Conservation (phyloP, 2,113 vertebrate genomes). For the Gymnobelideus leadbeateri region DNA sequence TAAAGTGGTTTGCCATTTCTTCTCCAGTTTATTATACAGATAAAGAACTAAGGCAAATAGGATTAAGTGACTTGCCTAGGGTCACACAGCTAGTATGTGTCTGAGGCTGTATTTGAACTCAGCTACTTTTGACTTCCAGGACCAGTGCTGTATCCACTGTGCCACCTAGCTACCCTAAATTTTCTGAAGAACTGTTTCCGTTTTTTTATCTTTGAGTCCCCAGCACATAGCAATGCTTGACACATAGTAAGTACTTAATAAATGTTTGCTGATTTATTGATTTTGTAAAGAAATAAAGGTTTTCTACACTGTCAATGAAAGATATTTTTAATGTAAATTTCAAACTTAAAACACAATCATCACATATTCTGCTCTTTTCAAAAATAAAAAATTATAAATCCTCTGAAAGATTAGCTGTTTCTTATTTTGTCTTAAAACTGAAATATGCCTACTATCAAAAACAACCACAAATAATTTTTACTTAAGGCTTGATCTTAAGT, state of each 20-base stretch:
- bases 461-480: neutral
- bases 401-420: neutral
- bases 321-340: neutral
- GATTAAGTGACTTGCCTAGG: too few species aligned
- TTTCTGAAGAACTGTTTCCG: neutral
- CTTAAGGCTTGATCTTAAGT: constrained; percentile 1
- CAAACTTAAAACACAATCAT: neutral
- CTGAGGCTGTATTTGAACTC: neutral
- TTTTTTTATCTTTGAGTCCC: neutral
- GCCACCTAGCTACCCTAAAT: neutral
- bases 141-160: neutral
- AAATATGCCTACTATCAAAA: neutral
- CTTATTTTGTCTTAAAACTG: neutral
- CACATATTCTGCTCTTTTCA: neutral
- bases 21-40: too few species aligned
- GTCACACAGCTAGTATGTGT: too few species aligned
- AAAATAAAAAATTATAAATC: neutral
- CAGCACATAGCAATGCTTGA: neutral
- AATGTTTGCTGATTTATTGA: neutral
- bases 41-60: too few species aligned
- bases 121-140: neutral
- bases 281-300: neutral
- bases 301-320: neutral
- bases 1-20: too few species aligned
- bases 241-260: neutral